phyloP scores from a whole-genome alignment of 2,797 vertebrate species.

The Ctenosaura bakeri region DNA sequence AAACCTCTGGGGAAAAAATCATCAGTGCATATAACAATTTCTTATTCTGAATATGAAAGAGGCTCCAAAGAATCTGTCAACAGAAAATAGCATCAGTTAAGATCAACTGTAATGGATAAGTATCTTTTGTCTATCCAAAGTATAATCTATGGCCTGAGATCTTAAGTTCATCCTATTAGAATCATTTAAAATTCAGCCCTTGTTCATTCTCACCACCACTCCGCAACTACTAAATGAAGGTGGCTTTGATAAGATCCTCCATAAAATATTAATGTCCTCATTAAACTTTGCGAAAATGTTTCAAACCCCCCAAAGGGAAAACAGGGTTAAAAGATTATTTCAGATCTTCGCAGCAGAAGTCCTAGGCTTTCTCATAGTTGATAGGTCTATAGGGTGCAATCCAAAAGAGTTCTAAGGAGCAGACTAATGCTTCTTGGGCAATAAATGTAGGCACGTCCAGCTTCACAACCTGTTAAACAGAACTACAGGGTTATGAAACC shows the following conservation, averaged over 20 bases:
- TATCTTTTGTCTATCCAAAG: constrained; percentile 2
- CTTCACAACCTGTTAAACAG: neutral
- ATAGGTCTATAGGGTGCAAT: constrained; percentile 18
- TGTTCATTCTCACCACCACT: neutral
- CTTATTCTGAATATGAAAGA: constrained; percentile 3
- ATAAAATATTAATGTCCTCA: constrained; percentile 39
- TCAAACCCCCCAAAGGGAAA: constrained; percentile 37
- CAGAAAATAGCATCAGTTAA: neutral
- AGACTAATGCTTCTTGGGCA: constrained; percentile 10
- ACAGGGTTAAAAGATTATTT: constrained; percentile 25
- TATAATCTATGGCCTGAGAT: neutral
- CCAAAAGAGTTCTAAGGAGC: neutral
- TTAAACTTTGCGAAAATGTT: constrained; percentile 40
- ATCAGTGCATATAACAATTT: neutral
- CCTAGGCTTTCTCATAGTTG: constrained; percentile 11
- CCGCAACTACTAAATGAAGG: neutral
- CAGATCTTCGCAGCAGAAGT: constrained; percentile 7
- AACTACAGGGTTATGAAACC: neutral
- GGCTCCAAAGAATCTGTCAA: neutral
- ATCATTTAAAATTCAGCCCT: constrained; percentile 30
- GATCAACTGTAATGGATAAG: neutral
- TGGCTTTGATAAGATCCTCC: constrained; percentile 26
- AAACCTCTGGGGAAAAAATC: neutral
- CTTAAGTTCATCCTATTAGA: neutral
- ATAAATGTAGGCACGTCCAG: neutral